Base-by-base conservation (phyloP, 2,888 invertebrate species). In the Neoaliturus tenellus region DNA sequence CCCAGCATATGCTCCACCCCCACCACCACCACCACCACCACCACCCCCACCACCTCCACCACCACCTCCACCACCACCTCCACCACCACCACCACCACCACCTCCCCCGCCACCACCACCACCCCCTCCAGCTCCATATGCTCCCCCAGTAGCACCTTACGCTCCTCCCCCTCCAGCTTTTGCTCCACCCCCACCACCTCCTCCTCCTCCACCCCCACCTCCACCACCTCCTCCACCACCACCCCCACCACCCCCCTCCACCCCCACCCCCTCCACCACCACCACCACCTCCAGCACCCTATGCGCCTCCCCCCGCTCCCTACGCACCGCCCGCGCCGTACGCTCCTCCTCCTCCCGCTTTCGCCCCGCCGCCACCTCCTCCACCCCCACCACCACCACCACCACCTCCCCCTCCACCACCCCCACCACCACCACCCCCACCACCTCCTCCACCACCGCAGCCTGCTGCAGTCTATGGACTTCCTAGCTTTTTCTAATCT, bases 161-260 rank as follows among this genome's bases (percentile, higher is more conserved):
- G 20, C 71, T 5, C 39, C 67, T 31, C 67, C 62, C 25, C 6
- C 41, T 23, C 6, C 41, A 8, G 5, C 1, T 41, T 55, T 10
- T 55, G 55, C 67, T 23, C 71, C 71, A 23, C 71, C 71, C 5
- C 71, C 71, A 39, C 71, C 71, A 35, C 71, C 75, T 25, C 44
- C 75, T 28, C 75, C 75, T 25, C 75, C 75, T 23, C 75, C 75
- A 23, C 75, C 75, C 2, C 75, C 75, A 10, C 69, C 69, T 39
- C 69, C 81, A 41, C 81, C 81, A 69, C 67, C 81, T 31, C 81
- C 81, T 28, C 67, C 67, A 23, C 67, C 67, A 44, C 81, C 81
- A 10, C 48, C 62, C 5, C 81, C 35, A 80, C 35, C 39, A 28
- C 10, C 55, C 0, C n/a, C 62, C 35, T 33, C 12, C 6, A 14